These are phyloP conservation scores for Augiades crinisus DNA, from an alignment of 2,888 invertebrate genomes.

Conservation along the genomic window DNA sequence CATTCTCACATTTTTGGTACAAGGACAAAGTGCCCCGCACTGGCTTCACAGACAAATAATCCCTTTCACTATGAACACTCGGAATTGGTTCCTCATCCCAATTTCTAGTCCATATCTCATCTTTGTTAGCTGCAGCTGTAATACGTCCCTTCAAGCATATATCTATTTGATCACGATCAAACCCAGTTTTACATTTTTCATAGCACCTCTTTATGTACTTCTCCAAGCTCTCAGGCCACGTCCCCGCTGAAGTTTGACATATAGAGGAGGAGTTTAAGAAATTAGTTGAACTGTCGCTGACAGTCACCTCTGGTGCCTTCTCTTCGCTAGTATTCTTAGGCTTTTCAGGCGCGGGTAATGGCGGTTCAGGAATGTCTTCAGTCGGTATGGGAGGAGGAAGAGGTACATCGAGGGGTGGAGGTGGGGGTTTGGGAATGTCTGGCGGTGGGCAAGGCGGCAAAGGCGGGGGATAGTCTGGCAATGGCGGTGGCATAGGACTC, in stretches of 20 bases:
- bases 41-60: slow-evolving; percentile 83
- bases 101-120: slow-evolving; percentile 93
- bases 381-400: slow-evolving; percentile 71
- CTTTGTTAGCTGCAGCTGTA: slow-evolving; percentile 93
- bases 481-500: slow-evolving; percentile 65
- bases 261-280: slow-evolving; percentile 60
- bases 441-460: slow-evolving; percentile 78
- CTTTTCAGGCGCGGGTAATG: slow-evolving; percentile 41
- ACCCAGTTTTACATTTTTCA: slow-evolving; percentile 91
- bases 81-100: slow-evolving; percentile 98
- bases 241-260: slow-evolving; percentile 70
- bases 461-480: slow-evolving; percentile 79
- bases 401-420: slow-evolving; percentile 60
- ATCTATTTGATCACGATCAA: slow-evolving; percentile 97
- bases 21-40: slow-evolving; percentile 80
- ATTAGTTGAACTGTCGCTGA: slow-evolving; percentile 49
- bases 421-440: slow-evolving; percentile 61
- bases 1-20: slow-evolving; percentile 78
- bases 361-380: slow-evolving; percentile 63
- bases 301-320: slow-evolving; percentile 46
- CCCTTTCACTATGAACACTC: slow-evolving; percentile 90
- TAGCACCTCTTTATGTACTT: slow-evolving; percentile 96
- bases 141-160: slow-evolving; percentile 97
- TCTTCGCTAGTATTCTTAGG: slow-evolving; percentile 41
- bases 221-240: slow-evolving; percentile 90